Evolutionary conservation across 2,888 invertebrate species (phyloP).

Genomic region (Athrips mouffetella): DNA sequence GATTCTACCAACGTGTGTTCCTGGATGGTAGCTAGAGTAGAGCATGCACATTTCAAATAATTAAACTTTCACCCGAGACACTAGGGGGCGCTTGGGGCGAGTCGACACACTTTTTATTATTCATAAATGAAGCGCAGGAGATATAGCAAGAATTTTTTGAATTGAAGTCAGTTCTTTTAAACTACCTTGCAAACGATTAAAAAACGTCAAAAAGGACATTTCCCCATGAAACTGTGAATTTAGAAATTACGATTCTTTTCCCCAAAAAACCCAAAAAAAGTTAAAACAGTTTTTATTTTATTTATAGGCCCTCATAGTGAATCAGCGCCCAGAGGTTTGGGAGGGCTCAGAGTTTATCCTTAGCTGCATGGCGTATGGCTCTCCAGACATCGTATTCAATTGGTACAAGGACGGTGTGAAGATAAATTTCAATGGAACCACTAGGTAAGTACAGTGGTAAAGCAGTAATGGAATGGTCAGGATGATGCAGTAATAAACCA

Average conservation of each 20-base stretch:
- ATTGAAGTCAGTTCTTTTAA: too few relatives aligned
- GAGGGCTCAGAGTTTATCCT: constrained; percentile 87
- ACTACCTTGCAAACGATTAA: too few relatives aligned
- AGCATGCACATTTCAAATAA: constrained; percentile 46
- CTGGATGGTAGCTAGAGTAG: constrained; percentile 21
- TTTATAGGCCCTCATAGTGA: constrained; percentile 55
- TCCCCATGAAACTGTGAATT: too few relatives aligned
- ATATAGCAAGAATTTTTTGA: neutral
- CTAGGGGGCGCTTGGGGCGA: neutral
- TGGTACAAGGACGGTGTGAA: constrained; percentile 90
- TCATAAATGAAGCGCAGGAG: constrained; percentile 9
- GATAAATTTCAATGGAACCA: constrained; percentile 85
- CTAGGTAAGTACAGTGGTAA: constrained; percentile 82
- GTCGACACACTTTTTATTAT: constrained; percentile 8
- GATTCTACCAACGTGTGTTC: neutral
- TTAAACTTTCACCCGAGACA: constrained; percentile 38
- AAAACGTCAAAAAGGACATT: too few relatives aligned
- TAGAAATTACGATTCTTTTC: too few relatives aligned
- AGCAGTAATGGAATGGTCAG: neutral
- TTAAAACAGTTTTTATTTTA: too few relatives aligned
- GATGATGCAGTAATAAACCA: neutral
- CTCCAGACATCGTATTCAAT: constrained; percentile 84
- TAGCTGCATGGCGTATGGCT: constrained; percentile 87
- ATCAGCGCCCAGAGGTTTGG: constrained; percentile 76
- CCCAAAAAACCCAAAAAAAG: too few relatives aligned